Base-by-base conservation (phyloP, 2,113 vertebrate genomes). In the Halcyon malimbica region DNA sequence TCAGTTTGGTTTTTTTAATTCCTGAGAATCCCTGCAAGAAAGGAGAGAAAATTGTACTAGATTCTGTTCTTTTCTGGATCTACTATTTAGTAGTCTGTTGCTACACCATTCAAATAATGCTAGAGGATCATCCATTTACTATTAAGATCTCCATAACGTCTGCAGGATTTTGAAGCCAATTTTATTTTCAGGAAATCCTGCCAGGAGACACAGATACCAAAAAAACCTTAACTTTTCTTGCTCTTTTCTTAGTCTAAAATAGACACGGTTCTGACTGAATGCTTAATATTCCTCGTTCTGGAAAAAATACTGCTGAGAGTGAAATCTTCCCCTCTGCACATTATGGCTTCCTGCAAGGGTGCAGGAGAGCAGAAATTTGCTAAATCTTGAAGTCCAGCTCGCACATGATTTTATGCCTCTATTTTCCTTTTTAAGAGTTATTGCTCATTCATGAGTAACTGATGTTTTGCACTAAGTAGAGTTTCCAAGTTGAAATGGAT, bases 1-100 rank as follows among this genome's bases (percentile, higher is more conserved):
- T 67, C 15, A n/a, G 2, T 65, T 63, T 67, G 19, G 0, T 0
- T 41, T 4, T 53, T 57, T 41, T 3, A 65, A 46, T 46, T 64
- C 6, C 9, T 69, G 14, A 84, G 10, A 44, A 2, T 70, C 13
- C 13, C 4, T 23, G 21, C 9, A 77, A 86, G 42, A 77, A 83
- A 70, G 11, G 16, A 89, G 15, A 74, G 14, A 62, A 89, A 89
- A 92, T 2, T 41, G 8, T 11, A 57, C 41, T 77, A 10, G 3
- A 39, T 70, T 77, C 19, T 70, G 8, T 60, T 85, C 2, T 74
- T 5, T 87, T 83, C 26, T 76, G 15, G 10, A 41, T 84, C 50
- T 53, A 35, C 3, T 37, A 56, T 73, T 62, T 37, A 51, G 5
- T 50, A 26, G 33, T 89, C 60, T 78, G 6, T 70, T 91, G 39